Conservation (phyloP, 2,797 vertebrate species). For the Chiroxiphia lanceolata region DNA sequence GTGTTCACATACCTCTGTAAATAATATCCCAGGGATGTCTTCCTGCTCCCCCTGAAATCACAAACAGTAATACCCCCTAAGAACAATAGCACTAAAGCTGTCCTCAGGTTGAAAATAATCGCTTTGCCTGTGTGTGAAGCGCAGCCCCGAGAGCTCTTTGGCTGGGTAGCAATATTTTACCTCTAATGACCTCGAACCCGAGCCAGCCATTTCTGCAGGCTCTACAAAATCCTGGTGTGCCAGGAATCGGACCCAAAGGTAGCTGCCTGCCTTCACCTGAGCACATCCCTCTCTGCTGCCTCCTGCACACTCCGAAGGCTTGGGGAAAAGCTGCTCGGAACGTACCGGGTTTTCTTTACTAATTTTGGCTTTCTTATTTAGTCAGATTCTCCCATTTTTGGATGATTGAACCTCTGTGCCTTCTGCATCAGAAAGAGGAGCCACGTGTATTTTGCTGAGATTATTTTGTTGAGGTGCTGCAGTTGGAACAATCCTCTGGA, state of each 20-base stretch:
- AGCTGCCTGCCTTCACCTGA: background rate
- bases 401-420: background rate
- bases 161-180: slow-evolving; percentile 59
- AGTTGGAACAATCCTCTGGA: background rate
- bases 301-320: rapidly evolving
- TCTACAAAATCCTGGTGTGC: background rate
- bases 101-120: slow-evolving; percentile 51
- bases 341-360: background rate
- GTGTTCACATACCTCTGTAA: background rate
- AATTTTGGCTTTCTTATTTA: background rate
- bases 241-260: background rate
- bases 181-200: slow-evolving; percentile 39
- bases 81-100: slow-evolving; percentile 70
- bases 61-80: slow-evolving; percentile 1
- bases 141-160: background rate
- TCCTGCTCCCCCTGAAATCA: slow-evolving; percentile 8
- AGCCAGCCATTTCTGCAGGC: slow-evolving; percentile 46
- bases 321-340: background rate
- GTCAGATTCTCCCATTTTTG: background rate
- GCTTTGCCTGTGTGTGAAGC: background rate
- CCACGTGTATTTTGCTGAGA: background rate
- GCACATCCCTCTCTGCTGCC: background rate
- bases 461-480: background rate
- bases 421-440: background rate
- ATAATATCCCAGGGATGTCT: slow-evolving; percentile 8